Percentiles rank a stretch among this genome's conserved stretches.
Evolutionary conservation across 2,113 vertebrate genomes (phyloP).

Genomic region (Lonchura striata): DNA sequence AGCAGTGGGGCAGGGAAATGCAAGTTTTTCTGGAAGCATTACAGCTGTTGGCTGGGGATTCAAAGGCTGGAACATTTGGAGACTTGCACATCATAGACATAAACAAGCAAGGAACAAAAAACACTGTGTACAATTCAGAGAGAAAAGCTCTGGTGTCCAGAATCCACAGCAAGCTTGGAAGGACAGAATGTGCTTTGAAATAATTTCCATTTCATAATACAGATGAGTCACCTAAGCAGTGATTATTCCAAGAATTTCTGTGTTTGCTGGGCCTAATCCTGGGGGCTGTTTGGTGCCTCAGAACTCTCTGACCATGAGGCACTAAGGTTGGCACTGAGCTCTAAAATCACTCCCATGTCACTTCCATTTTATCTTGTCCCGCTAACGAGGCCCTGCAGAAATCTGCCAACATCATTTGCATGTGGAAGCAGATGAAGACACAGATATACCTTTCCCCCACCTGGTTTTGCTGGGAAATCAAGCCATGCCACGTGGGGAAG

Average conservation of each 20-base stretch:
- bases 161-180: not conserved
- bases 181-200: constrained; percentile 5
- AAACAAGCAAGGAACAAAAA: constrained; percentile 21
- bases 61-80: constrained; percentile 6
- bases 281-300: not conserved
- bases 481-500: not conserved
- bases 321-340: not conserved
- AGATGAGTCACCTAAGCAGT: constrained; percentile 12
- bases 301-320: not conserved
- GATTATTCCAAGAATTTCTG: not conserved
- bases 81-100: not conserved
- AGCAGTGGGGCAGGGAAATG: not conserved
- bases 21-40: not conserved
- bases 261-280: not conserved
- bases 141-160: not conserved
- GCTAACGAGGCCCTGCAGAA: not conserved
- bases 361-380: not conserved
- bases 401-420: not conserved
- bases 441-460: not conserved
- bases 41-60: not conserved
- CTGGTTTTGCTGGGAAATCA: not conserved
- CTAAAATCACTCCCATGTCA: not conserved
- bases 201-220: constrained; percentile 17
- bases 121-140: not conserved
- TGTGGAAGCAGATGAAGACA: not conserved